Percentiles rank a stretch among this genome's conserved stretches.
These are phyloP conservation scores for Taxidea taxus DNA, from an alignment of 2,113 vertebrate genomes.

Conservation along the genomic window DNA sequence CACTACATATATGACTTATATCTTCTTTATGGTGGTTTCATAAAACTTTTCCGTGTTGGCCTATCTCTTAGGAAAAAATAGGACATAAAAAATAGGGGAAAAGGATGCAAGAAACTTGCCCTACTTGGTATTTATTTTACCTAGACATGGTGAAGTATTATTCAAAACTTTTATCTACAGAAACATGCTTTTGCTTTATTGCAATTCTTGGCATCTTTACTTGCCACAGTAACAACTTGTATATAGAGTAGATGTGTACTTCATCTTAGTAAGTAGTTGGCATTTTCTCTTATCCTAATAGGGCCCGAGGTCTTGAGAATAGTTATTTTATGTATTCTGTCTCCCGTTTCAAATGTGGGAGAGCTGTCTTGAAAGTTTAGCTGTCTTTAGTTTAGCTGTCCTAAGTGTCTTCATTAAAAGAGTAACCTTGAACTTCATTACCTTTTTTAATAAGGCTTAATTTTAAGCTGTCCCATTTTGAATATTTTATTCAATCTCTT, in stretches of 20 bases:
- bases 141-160: not conserved
- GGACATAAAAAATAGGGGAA: not conserved
- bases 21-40: not conserved
- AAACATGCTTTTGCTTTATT: not conserved
- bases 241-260: not conserved
- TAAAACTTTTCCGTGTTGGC: not conserved
- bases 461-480: not conserved
- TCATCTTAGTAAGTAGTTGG: not conserved
- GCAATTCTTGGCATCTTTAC: not conserved
- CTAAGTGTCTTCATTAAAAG: not conserved
- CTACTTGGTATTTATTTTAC: conserved; percentile 20
- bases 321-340: not conserved
- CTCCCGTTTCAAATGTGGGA: not conserved
- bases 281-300: not conserved
- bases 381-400: not conserved
- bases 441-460: not conserved
- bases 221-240: not conserved
- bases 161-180: not conserved
- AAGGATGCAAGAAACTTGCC: not conserved
- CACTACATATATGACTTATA: not conserved
- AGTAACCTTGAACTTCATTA: not conserved
- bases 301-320: not conserved
- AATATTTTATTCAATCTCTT: not conserved
- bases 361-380: not conserved
- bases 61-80: conserved; percentile 40